These are phyloP conservation scores for Scaptomyza caliginosa DNA, from an alignment of 2,888 invertebrate species.

Conservation along the genomic window DNA sequence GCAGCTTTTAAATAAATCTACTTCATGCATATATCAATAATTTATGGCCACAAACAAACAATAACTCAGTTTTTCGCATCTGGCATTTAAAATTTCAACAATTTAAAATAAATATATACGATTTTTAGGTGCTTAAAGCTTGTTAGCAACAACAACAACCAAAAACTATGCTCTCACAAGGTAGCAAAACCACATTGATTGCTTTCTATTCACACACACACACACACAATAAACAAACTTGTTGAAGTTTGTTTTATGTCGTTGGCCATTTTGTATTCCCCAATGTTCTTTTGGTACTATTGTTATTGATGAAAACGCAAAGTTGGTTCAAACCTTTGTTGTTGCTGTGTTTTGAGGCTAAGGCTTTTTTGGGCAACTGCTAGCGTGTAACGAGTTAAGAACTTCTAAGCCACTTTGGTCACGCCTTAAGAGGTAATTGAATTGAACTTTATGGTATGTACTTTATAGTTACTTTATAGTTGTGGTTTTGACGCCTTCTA, in stretches of 20 bases:
- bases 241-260: conserved; percentile 6
- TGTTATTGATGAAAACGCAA: conserved; percentile 27
- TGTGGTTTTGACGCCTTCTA: neutral
- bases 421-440: conserved; percentile 37
- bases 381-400: conserved; percentile 8
- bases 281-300: neutral
- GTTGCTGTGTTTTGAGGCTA: conserved; percentile 7
- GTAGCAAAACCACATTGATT: neutral
- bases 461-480: neutral
- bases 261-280: conserved; percentile 5
- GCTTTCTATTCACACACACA: neutral
- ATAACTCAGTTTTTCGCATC: neutral
- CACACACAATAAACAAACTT: conserved; percentile 13
- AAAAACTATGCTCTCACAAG: neutral
- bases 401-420: conserved; percentile 17
- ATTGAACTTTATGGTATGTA: conserved; percentile 20
- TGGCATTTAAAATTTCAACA: neutral
- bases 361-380: conserved; percentile 6
- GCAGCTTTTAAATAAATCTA: neutral
- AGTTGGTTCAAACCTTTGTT: conserved; percentile 38
- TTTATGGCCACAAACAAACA: neutral
- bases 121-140: neutral
- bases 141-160: neutral
- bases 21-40: neutral
- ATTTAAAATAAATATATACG: neutral